Evolutionary conservation across 2,797 vertebrate species (phyloP), one percentile per base, ranked within the genome.

Genomic region (Microctenopoma steveboyesi): DNA sequence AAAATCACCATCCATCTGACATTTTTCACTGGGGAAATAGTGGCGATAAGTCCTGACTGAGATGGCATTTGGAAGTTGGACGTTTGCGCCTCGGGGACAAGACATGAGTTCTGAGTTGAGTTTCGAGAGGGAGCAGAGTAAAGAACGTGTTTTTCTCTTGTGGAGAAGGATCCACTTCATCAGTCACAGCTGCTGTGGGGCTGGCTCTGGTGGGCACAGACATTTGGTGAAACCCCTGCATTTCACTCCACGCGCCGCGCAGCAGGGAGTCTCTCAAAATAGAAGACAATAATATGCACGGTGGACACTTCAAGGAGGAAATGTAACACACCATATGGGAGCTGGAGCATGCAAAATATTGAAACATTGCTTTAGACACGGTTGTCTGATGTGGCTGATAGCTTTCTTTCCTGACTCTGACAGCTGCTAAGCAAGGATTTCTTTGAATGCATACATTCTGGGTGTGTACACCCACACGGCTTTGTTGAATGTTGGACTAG

Each of bases 211-310:
- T 82, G 83, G 83, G 87, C 78, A 83, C 86, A 72, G 86, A 85
- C 82, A 48, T 62, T 83, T 46, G 81, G 78, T 70, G 85, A 88
- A 84, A 82, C 76, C 79, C 78, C 77, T 46, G 68, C 83, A 68
- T 81, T 80, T 89, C 72, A 59, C 80, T 86, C 67, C 51, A 58
- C 76, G 64, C 64, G 11, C 57, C 12, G 46, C 81, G n/a, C 74
- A 46, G 76, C 47, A 16, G 89, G 92, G 69, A 83, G 86, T 55
- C 76, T 82, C 89, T 85, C 79, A 78, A 89, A 94, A 93, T 90
- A 92, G 91, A 89, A 91, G 84, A 89, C 91, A 91, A 90, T 93
- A 88, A 91, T 87, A 92, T 79, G 89, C 91, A 91, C 89, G 90
- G 86, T 77, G 84, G 79, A 74, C 64, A 84, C 74, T 89, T 88